Conservation (phyloP, 2,113 vertebrate genomes). For the Pitta sordida region DNA sequence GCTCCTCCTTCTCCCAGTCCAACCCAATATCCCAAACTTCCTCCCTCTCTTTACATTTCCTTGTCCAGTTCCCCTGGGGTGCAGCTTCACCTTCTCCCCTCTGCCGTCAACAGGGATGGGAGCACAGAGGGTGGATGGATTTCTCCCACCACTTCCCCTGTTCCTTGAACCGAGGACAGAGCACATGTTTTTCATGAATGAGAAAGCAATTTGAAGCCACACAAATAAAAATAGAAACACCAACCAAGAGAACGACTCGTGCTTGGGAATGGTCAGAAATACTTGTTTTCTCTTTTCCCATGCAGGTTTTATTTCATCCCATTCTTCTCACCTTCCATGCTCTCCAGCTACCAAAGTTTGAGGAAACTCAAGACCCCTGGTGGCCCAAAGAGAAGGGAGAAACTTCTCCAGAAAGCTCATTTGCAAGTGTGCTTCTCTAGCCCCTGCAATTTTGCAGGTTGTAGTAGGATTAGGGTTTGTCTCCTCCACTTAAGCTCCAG, state of each 20-base stretch:
- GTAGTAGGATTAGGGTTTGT: not conserved
- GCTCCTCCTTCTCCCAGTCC: not conserved
- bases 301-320: not conserved
- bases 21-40: not conserved
- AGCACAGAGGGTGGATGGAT: not conserved
- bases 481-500: not conserved
- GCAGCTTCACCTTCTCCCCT: not conserved
- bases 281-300: not conserved
- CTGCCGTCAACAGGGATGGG: not conserved
- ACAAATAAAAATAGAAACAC: not conserved
- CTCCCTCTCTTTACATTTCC: not conserved
- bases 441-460: not conserved
- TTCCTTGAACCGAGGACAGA: not conserved
- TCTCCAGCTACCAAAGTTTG: not conserved
- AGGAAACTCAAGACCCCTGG: not conserved
- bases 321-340: not conserved
- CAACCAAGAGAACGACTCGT: not conserved
- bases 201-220: not conserved
- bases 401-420: not conserved
- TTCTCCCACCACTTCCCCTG: not conserved
- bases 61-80: not conserved
- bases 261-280: not conserved
- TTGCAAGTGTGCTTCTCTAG: fast-evolving
- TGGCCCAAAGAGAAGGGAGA: not conserved
- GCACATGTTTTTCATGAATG: not conserved